A percentile compares a stretch with the other conserved stretches of the same genome.
These are phyloP conservation scores for Zaprionus africanus DNA, from an alignment of 1,140 invertebrate genomes.

Conservation along the genomic window DNA sequence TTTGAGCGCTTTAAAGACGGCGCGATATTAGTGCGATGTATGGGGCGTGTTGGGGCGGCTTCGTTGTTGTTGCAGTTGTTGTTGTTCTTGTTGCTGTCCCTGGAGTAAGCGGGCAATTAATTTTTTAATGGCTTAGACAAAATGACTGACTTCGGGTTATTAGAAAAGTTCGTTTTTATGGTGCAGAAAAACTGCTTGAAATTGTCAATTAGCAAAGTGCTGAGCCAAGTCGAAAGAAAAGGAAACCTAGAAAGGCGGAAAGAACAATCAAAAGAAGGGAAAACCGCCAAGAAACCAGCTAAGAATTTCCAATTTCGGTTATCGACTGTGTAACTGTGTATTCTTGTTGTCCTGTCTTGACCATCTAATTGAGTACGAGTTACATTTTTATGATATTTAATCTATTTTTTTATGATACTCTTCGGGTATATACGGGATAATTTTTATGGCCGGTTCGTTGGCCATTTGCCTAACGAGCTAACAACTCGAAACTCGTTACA, in stretches of 20 bases:
- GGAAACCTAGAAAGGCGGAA: neutral
- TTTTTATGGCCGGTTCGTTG: conserved; percentile 50
- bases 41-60: conserved; percentile 63
- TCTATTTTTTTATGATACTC: conserved; percentile 66
- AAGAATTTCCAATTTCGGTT: conserved; percentile 57
- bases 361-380: conserved; percentile 69
- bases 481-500: conserved; percentile 53
- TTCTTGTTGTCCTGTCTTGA: conserved; percentile 7
- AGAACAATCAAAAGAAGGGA: neutral
- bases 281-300: conserved; percentile 21
- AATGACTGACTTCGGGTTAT: conserved; percentile 77
- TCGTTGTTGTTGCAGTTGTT: conserved; percentile 4
- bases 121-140: conserved; percentile 80
- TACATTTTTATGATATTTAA: conserved; percentile 80
- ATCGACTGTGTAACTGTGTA: conserved; percentile 35
- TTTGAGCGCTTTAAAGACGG: conserved; percentile 66
- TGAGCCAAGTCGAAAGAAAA: conserved; percentile 14
- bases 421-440: conserved; percentile 32
- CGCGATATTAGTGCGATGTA: conserved; percentile 69
- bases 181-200: conserved; percentile 53
- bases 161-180: conserved; percentile 60
- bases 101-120: conserved; percentile 73
- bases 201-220: conserved; percentile 81
- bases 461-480: conserved; percentile 72
- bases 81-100: conserved; percentile 29